Conservation (phyloP, 2,888 invertebrate species). For the Pyralis farinalis region DNA sequence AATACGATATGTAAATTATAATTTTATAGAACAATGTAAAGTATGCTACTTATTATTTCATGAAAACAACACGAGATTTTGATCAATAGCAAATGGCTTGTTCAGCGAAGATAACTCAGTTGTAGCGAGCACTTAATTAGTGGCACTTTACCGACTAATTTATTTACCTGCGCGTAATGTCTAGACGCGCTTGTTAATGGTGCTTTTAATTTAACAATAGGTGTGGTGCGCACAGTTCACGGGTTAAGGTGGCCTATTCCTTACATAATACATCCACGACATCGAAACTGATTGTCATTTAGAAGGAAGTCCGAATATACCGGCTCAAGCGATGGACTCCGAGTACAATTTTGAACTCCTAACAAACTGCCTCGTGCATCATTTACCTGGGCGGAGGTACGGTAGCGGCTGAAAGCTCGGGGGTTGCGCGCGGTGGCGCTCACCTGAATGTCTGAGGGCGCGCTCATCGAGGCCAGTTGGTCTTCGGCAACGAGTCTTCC, state of each 20-base stretch:
- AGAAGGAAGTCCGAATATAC: too few relatives aligned
- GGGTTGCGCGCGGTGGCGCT: slow-evolving; percentile 76
- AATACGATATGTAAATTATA: too few relatives aligned
- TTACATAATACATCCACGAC: background rate
- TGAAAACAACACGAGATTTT: slow-evolving; percentile 21
- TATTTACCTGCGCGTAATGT: slow-evolving; percentile 63
- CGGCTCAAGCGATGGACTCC: background rate
- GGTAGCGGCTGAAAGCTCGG: slow-evolving; percentile 78
- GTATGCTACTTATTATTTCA: too few relatives aligned
- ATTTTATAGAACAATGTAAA: too few relatives aligned
- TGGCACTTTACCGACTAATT: slow-evolving; percentile 57
- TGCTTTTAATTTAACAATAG: slow-evolving; percentile 55
- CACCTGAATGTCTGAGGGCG: slow-evolving; percentile 84
- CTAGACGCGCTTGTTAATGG: slow-evolving; percentile 55
- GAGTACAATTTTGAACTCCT: slow-evolving; percentile 11
- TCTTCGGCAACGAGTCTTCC: slow-evolving; percentile 95
- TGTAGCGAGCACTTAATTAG: slow-evolving; percentile 50
- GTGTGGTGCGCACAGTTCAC: slow-evolving; percentile 35
- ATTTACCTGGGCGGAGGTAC: slow-evolving; percentile 73
- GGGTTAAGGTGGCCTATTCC: slow-evolving; percentile 23
- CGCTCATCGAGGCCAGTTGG: slow-evolving; percentile 85
- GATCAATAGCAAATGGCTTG: slow-evolving; percentile 35
- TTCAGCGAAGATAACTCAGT: slow-evolving; percentile 45
- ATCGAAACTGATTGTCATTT: too few relatives aligned
- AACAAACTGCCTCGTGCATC: slow-evolving; percentile 75